Evolutionary conservation across 2,113 vertebrate species (phyloP).

Genomic region (Chionomys nivalis): DNA sequence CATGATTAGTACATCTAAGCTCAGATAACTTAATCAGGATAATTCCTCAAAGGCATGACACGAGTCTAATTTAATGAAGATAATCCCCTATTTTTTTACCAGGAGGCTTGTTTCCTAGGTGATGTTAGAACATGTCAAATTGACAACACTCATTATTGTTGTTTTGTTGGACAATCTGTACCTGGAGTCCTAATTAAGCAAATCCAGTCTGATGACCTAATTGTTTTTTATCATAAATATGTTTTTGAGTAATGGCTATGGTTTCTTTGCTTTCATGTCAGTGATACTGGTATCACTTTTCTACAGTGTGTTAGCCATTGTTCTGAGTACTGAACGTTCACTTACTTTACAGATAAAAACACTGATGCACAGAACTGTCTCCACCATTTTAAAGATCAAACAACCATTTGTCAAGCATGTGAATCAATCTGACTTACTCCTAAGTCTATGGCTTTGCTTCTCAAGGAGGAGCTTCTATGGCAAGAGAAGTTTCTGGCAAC

Average conservation of each 20-base stretch:
- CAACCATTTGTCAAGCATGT: background rate
- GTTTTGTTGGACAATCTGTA: background rate
- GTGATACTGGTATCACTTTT: background rate
- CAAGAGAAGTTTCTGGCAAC: background rate
- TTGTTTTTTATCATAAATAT: background rate
- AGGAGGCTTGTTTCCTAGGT: background rate
- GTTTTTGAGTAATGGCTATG: background rate
- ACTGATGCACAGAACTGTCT: background rate
- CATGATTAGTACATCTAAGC: background rate
- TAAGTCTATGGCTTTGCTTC: background rate
- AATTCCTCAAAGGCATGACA: background rate
- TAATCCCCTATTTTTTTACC: background rate
- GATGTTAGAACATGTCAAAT: background rate
- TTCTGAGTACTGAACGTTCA: background rate
- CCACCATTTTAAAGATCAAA: background rate
- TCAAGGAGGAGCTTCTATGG: background rate
- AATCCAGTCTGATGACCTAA: background rate
- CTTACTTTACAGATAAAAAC: background rate
- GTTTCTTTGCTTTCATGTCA: background rate
- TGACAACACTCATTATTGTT: background rate
- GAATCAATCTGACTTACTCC: background rate
- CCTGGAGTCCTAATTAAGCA: background rate
- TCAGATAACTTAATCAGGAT: too few species aligned
- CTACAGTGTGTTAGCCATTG: background rate
- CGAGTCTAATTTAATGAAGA: background rate